phyloP scores from a whole-genome alignment of 2,888 invertebrate species.

The Phengaris alcon region DNA sequence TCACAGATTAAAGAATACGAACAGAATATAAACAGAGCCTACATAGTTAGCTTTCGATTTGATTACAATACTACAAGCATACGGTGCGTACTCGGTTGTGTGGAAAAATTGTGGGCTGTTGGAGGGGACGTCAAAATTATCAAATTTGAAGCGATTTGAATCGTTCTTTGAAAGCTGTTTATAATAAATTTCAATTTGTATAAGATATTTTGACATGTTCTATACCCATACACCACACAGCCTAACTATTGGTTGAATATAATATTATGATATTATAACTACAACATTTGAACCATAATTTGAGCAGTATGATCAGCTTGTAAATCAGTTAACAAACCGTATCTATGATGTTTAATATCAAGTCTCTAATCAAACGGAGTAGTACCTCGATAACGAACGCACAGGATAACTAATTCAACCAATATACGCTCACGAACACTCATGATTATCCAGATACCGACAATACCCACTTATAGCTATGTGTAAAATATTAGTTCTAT shows the following conservation, averaged over 20 bases:
- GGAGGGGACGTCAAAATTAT: too few species aligned
- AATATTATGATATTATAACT: background rate
- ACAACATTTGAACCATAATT: background rate
- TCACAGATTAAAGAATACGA: too few species aligned
- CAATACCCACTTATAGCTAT: background rate
- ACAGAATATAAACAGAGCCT: too few species aligned
- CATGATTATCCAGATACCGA: background rate
- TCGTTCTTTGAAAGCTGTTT: too few species aligned
- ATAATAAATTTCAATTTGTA: too few species aligned
- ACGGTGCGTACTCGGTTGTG: too few species aligned
- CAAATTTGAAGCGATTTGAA: too few species aligned
- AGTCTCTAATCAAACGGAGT: constrained; percentile 23
- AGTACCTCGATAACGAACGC: constrained; percentile 18
- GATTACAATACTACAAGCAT: too few species aligned
- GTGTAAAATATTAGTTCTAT: background rate
- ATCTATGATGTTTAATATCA: constrained; percentile 11
- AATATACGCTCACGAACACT: constrained; percentile 18
- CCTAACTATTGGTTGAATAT: background rate
- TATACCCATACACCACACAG: too few species aligned
- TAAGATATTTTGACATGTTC: too few species aligned
- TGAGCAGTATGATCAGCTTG: background rate
- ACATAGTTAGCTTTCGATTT: too few species aligned
- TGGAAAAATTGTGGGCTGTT: too few species aligned
- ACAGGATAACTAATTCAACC: constrained; percentile 18
- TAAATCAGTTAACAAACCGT: constrained; percentile 13